phyloP scores from a whole-genome alignment of 64 coral and sea anemone species.

The Anthopleura sola region DNA sequence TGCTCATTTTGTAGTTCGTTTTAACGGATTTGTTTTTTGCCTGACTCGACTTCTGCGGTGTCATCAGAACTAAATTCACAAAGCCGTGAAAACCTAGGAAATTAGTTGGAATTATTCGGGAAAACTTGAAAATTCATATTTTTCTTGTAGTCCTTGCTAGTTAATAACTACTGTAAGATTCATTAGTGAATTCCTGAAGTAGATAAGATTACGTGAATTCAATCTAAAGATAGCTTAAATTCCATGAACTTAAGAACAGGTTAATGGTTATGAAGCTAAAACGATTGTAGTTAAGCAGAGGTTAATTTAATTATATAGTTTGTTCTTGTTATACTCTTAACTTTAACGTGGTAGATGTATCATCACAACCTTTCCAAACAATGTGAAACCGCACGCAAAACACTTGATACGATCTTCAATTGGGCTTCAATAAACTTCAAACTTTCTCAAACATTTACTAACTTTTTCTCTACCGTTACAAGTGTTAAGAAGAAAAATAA shows the following conservation, averaged over 20 bases:
- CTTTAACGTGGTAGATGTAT: background rate
- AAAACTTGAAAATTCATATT: background rate
- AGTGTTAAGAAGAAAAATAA: background rate
- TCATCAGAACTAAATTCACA: background rate
- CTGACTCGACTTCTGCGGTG: background rate
- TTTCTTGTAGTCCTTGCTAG: background rate
- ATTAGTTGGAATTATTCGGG: background rate
- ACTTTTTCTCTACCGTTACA: background rate
- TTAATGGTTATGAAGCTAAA: background rate
- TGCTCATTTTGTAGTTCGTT: background rate
- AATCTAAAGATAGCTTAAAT: background rate
- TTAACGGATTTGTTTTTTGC: background rate
- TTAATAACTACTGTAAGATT: background rate
- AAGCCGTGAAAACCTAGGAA: constrained; percentile 1
- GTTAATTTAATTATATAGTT: background rate
- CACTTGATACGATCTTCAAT: background rate
- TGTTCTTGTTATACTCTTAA: background rate
- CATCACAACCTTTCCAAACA: background rate
- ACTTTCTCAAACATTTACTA: background rate
- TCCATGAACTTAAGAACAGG: background rate
- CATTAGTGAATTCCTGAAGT: background rate
- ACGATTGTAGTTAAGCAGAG: background rate
- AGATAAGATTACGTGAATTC: background rate
- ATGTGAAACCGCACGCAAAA: background rate
- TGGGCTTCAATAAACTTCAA: background rate